A percentile compares a stretch with the other conserved stretches of the same genome.
These are phyloP conservation scores for Neogobius melanostomus DNA, from an alignment of 2,113 vertebrate species.

Conservation along the genomic window DNA sequence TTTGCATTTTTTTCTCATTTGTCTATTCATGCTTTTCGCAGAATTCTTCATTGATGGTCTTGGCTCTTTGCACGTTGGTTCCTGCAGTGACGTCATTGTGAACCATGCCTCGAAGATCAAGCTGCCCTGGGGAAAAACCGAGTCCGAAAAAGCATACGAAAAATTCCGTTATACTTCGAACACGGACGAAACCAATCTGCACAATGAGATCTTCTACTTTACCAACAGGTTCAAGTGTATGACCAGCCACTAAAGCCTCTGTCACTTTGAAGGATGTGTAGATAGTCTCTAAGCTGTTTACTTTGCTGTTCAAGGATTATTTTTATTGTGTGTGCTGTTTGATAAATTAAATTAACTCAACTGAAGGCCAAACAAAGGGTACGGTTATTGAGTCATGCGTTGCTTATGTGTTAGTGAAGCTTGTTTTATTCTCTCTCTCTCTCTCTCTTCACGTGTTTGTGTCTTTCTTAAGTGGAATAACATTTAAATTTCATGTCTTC, in stretches of 20 bases:
- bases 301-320: background rate
- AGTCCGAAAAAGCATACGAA: constrained; percentile 76
- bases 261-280: background rate
- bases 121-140: constrained; percentile 81
- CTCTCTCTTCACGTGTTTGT: no score
- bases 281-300: background rate
- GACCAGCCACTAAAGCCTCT: constrained; percentile 71
- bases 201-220: constrained; percentile 80
- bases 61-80: constrained; percentile 85
- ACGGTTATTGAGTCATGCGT: no score
- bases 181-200: constrained; percentile 18
- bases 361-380: no score
- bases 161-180: constrained; percentile 79
- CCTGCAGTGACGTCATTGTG: constrained; percentile 85
- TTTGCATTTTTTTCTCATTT: background rate
- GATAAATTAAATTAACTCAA: no score
- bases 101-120: constrained; percentile 89
- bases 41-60: constrained; percentile 92
- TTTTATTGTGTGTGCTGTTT: background rate
- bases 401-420: no score
- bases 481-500: no score
- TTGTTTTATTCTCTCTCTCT: no score
- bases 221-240: constrained; percentile 88
- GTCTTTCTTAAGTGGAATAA: no score
- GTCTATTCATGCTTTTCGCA: constrained; percentile 43